Evolutionary conservation across 2,113 vertebrate genomes (phyloP), one percentile per base, ranked within the genome.

Genomic region (Tautogolabrus adspersus): DNA sequence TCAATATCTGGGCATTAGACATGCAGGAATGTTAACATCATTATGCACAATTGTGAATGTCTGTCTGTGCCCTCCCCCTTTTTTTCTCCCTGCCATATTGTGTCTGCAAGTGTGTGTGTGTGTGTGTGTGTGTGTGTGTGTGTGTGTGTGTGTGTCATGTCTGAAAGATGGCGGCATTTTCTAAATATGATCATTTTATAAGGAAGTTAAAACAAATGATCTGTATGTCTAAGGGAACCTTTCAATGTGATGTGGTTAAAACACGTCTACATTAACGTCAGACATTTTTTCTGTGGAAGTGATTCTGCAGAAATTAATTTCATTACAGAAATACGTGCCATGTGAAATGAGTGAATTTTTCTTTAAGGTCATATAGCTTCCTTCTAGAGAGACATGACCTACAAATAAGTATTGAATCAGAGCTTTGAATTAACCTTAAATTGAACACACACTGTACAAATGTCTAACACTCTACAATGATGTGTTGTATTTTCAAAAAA

Each of bases 21-120:
- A 94, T 96, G 96, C 96, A 96, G 95, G 94, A 97, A 97, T 96
- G 95, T 94, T 96, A 95, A 95, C 95, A 94, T 96, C 94, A 95
- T 96, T 96, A 96, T 95, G 94, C 93, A 94, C 95, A 95, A 96
- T 95, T 96, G 94, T 95, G 94, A 95, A 93, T 96, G 94, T 94
- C 91, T 97, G 94, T 92, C 89, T 94, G 83, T 89, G 84, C 83
- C 85, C 89, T 83, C 89, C 89, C 88, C 88, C 49, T 47, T 85
- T 76, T 89, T 84, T 88, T 84, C 89, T 87, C 40, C 77, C 88
- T 82, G 72, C 83, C 93, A 91, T 92, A 92, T 89, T 93, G 89
- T 93, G 94, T 95, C 93, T 95, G 94, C 85, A 82, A 88, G 89
- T 90, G 83, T 47, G 91, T 92, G 93, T 90, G 81, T 70, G 84